These are phyloP conservation scores for Valencia hispanica DNA, from an alignment of 2,797 vertebrate species.

Conservation along the genomic window DNA sequence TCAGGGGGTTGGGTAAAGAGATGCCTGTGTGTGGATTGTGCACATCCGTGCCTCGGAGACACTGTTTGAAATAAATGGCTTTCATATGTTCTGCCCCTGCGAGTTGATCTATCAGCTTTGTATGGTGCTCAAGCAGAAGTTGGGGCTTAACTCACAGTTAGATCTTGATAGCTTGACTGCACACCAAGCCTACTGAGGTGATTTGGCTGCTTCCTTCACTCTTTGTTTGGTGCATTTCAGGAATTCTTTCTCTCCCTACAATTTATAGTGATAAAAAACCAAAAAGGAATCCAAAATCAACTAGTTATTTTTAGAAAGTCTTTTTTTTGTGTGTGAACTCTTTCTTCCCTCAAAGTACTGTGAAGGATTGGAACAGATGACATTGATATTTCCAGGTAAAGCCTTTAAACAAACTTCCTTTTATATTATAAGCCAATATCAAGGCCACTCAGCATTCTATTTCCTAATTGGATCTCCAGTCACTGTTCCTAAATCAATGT, in stretches of 20 bases:
- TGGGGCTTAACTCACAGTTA: slow-evolving; percentile 51
- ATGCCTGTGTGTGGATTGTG: slow-evolving; percentile 47
- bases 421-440: slow-evolving; percentile 44
- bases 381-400: slow-evolving; percentile 15
- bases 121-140: slow-evolving; percentile 55
- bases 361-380: slow-evolving; percentile 19
- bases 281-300: neutral
- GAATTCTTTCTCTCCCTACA: neutral
- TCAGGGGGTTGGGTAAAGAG: slow-evolving; percentile 65
- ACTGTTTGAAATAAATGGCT: slow-evolving; percentile 74
- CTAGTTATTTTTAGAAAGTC: neutral
- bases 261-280: neutral
- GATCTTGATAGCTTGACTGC: slow-evolving; percentile 51
- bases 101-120: slow-evolving; percentile 72
- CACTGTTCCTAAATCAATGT: slow-evolving; percentile 48
- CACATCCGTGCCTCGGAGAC: slow-evolving; percentile 32
- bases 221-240: neutral
- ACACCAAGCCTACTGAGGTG: slow-evolving; percentile 30
- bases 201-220: slow-evolving; percentile 10
- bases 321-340: neutral
- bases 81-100: slow-evolving; percentile 71
- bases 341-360: neutral
- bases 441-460: slow-evolving; percentile 42
- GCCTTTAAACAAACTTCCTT: slow-evolving; percentile 24
- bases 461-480: slow-evolving; percentile 60